Base-by-base conservation (phyloP, 2,888 invertebrate genomes). In the Monochamus alternatus region DNA sequence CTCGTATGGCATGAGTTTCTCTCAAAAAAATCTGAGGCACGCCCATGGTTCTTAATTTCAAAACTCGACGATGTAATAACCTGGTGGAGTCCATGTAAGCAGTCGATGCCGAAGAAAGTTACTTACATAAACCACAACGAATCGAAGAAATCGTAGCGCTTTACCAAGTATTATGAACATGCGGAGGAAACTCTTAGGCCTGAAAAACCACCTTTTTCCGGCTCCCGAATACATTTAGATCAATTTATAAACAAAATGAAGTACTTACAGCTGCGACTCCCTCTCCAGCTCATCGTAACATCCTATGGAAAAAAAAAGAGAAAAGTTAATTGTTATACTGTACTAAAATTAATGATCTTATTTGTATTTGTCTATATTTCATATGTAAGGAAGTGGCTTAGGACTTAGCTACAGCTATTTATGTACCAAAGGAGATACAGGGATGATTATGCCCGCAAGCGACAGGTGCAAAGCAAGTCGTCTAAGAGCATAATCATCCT, bases 251-350 rank as follows among this genome's bases (percentile, higher is more conserved):
- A 43, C 5, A 3, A 38, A 64, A 43, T 9, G 12, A 38, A 14
- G 44, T 64, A 69, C 69, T 69, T 60, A 69, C 69, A 69, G 32
- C 60, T 59, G 60, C 47, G 60, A 59, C 47, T 60, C 47, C 60
- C 60, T 67, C 60, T 62, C 55, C 69, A 32, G 30, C n/a, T 60
- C 69, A 69, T 69, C 43, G 44, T 69, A 59, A 22, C 51, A 60
- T 12, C 47, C 69, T 69, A 59, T 44, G 68, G 22, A 69, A 69
- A 59, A 59, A 68, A 69, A 60, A 38, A 64, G 7, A 38, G 22
- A 38, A 38, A 38, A 5, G 38, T 38, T 38, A 38, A 38, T 38
- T 38, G 38, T 7, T 38, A 38, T 38, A 4, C 4, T 38, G 38
- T 22, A 22, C 22, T 22, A 22, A 22, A 22, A 22, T 22, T 22